Conservation (phyloP, 2,888 invertebrate species). For the Acrobasis consociella region DNA sequence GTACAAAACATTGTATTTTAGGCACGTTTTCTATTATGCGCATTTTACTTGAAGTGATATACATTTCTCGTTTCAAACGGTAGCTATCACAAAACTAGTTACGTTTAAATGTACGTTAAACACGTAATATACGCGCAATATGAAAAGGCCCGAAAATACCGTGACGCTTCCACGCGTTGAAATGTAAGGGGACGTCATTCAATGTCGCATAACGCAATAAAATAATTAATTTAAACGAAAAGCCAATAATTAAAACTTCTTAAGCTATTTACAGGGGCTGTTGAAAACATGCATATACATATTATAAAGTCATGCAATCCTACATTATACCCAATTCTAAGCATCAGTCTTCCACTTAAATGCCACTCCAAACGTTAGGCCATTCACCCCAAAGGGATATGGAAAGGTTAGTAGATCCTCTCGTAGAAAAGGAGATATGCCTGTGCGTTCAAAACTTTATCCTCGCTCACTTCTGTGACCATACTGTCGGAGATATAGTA, state of each 20-base stretch:
- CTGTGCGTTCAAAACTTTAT: slow-evolving; percentile 91
- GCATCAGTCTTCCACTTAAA: slow-evolving; percentile 71
- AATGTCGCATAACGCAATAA: slow-evolving; percentile 10
- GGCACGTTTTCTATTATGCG: not conserved
- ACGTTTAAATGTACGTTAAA: not conserved
- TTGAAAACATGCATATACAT: slow-evolving; percentile 33
- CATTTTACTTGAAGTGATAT: not conserved
- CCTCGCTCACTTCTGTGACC: slow-evolving; percentile 91
- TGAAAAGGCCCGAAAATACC: slow-evolving; percentile 6
- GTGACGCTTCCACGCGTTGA: not conserved
- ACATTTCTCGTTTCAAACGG: not conserved
- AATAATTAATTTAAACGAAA: slow-evolving; percentile 21
- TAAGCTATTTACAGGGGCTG: slow-evolving; percentile 61
- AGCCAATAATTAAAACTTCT: slow-evolving; percentile 31
- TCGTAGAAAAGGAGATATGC: slow-evolving; percentile 99
- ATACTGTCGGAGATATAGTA: slow-evolving; percentile 96
- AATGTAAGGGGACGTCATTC: slow-evolving; percentile 6
- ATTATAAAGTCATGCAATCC: slow-evolving; percentile 39
- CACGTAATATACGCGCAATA: not conserved
- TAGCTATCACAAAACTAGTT: not conserved
- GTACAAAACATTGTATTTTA: slow-evolving; percentile 8
- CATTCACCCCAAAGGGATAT: slow-evolving; percentile 25
- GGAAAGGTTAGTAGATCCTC: slow-evolving; percentile 86
- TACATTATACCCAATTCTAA: slow-evolving; percentile 43
- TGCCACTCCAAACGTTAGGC: slow-evolving; percentile 58